Conservation (phyloP, 2,888 invertebrate species). For the Glaucopsyche alexis region DNA sequence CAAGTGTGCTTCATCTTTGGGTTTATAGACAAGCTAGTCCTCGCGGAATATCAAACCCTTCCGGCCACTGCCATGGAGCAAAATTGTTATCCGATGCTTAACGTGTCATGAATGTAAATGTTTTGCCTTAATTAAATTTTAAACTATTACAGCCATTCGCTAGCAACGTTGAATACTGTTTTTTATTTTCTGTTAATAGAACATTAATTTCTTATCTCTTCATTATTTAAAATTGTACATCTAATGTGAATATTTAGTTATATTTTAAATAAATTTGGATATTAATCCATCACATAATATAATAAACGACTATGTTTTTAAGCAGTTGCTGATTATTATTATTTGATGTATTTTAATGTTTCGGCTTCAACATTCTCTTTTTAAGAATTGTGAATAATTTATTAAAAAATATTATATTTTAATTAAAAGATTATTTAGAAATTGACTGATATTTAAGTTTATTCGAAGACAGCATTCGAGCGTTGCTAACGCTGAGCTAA, state of each 20-base stretch:
- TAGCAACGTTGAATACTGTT: slow-evolving; percentile 41
- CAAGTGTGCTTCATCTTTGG: slow-evolving; percentile 59
- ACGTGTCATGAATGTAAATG: slow-evolving; percentile 28
- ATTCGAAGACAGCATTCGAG: slow-evolving; percentile 35
- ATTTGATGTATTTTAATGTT: slow-evolving; percentile 16
- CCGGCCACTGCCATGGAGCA: slow-evolving; percentile 49
- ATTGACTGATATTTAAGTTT: slow-evolving; percentile 31
- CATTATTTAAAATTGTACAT: slow-evolving; percentile 30
- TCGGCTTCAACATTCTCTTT: slow-evolving; percentile 18
- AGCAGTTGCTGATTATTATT: slow-evolving; percentile 9
- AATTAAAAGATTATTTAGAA: slow-evolving; percentile 28
- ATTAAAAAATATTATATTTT: slow-evolving; percentile 30
- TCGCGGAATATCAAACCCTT: slow-evolving; percentile 45
- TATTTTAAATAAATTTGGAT: slow-evolving; percentile 19
- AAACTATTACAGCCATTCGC: slow-evolving; percentile 34
- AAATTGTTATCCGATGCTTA: slow-evolving; percentile 36
- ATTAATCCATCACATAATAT: slow-evolving; percentile 22
- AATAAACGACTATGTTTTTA: slow-evolving; percentile 9
- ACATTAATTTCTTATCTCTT: background rate
- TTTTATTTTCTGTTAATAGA: slow-evolving; percentile 32
- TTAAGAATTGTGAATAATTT: slow-evolving; percentile 30
- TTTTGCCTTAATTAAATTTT: slow-evolving; percentile 33
- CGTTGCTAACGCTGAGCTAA: slow-evolving; percentile 38
- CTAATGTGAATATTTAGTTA: slow-evolving; percentile 28
- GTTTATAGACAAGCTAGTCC: slow-evolving; percentile 66